Evolutionary conservation across 2,888 invertebrate species (phyloP).

Genomic region (Spicauda simplicius): DNA sequence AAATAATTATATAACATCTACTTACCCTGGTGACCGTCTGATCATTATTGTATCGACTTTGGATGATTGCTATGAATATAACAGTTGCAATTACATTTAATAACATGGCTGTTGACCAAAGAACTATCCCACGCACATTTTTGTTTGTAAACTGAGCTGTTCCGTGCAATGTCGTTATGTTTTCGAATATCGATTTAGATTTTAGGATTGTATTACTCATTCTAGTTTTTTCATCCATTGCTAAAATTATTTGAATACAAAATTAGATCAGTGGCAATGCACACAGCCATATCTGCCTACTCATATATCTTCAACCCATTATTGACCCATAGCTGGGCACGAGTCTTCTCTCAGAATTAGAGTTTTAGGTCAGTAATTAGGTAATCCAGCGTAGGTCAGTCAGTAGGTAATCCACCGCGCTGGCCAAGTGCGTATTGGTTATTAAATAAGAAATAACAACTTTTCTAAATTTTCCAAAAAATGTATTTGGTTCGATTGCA

Average conservation of each 20-base stretch:
- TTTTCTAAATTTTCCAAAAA: too few relatives aligned
- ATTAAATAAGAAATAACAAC: too few relatives aligned
- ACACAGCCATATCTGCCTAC: too few relatives aligned
- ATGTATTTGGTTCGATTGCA: too few relatives aligned
- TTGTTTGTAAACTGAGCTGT: conserved; percentile 8
- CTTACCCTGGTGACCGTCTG: conserved; percentile 24
- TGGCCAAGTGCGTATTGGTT: too few relatives aligned
- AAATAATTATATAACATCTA: background rate
- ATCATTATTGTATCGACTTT: conserved; percentile 6
- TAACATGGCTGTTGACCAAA: conserved; percentile 16
- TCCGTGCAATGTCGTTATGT: conserved; percentile 18
- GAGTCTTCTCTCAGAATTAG: too few relatives aligned
- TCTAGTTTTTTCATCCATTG: background rate
- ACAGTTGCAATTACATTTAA: conserved; percentile 4
- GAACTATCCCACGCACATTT: background rate
- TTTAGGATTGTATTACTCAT: conserved; percentile 2
- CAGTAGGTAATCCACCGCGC: too few relatives aligned
- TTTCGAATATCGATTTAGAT: conserved; percentile 6
- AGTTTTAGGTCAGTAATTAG: too few relatives aligned
- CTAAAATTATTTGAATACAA: background rate
- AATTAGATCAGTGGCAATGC: background rate
- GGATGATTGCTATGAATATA: conserved; percentile 9
- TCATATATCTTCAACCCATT: too few relatives aligned
- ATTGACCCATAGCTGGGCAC: too few relatives aligned
- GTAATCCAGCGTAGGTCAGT: too few relatives aligned